These are phyloP conservation scores for Amblyornis subalaris DNA, from an alignment of 2,113 vertebrate species.

Conservation along the genomic window DNA sequence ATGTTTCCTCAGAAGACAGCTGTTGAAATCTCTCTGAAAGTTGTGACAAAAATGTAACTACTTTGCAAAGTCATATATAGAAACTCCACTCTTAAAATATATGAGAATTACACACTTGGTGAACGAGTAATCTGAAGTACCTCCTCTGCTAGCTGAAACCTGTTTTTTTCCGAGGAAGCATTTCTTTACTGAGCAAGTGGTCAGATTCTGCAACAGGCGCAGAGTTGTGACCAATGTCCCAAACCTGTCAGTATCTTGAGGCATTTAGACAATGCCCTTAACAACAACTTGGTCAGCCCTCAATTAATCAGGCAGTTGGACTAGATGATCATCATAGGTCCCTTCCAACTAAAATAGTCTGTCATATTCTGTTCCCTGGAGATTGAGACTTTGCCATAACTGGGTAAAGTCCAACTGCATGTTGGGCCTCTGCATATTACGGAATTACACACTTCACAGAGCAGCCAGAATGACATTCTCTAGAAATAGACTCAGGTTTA, in stretches of 20 bases:
- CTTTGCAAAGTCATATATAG: background rate
- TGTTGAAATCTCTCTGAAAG: background rate
- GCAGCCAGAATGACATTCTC: background rate
- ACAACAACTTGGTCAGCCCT: background rate
- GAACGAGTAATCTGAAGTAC: background rate
- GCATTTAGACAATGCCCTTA: background rate
- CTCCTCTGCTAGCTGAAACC: background rate
- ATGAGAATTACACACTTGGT: background rate
- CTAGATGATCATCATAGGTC: background rate
- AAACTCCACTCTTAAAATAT: background rate
- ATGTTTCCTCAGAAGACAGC: background rate
- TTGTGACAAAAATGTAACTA: background rate
- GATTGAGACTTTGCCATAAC: background rate
- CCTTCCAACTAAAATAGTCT: background rate
- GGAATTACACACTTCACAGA: background rate
- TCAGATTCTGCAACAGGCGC: background rate
- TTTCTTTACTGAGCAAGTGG: background rate
- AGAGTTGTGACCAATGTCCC: background rate
- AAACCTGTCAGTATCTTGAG: background rate
- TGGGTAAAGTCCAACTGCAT: background rate
- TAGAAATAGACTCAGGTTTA: background rate
- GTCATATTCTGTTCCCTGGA: background rate
- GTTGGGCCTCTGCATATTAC: background rate
- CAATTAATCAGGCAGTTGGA: background rate
- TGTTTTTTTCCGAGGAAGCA: background rate